phyloP scores from a whole-genome alignment of 2,888 invertebrate genomes.

The Crepidodera aurea region DNA sequence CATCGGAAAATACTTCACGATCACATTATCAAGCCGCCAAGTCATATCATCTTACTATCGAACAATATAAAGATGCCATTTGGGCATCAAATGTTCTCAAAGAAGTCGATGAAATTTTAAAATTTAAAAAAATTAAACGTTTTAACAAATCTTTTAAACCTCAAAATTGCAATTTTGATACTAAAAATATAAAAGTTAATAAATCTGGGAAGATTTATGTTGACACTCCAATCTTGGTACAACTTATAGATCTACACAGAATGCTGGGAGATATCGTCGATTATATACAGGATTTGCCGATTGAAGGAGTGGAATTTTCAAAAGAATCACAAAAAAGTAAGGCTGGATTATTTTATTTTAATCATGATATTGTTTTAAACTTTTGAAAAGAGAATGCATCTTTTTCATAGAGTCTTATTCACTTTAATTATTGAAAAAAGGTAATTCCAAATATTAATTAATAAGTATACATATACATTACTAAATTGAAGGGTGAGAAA shows the following conservation, averaged over 20 bases:
- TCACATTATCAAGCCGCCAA: neutral
- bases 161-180: slow-evolving; percentile 34
- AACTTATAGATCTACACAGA: slow-evolving; percentile 43
- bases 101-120: slow-evolving; percentile 32
- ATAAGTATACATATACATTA: no score
- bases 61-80: slow-evolving; percentile 41
- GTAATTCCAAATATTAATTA: no score
- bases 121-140: slow-evolving; percentile 14
- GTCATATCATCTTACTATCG: slow-evolving; percentile 34
- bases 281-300: slow-evolving; percentile 22
- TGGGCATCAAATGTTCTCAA: slow-evolving; percentile 38
- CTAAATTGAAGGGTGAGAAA: no score
- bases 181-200: slow-evolving; percentile 35
- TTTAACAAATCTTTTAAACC: slow-evolving; percentile 23
- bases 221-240: slow-evolving; percentile 40
- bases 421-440: no score
- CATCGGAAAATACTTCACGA: slow-evolving; percentile 11
- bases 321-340: slow-evolving; percentile 1
- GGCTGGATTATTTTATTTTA: neutral
- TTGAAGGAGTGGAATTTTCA: neutral
- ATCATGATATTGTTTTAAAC: no score
- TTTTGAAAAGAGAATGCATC: no score
- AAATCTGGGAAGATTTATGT: slow-evolving; percentile 39
- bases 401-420: no score
- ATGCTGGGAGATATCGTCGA: slow-evolving; percentile 39